Evolutionary conservation across 2,113 vertebrate genomes (phyloP), one percentile per base, ranked within the genome.

Genomic region (Sialia sialis): DNA sequence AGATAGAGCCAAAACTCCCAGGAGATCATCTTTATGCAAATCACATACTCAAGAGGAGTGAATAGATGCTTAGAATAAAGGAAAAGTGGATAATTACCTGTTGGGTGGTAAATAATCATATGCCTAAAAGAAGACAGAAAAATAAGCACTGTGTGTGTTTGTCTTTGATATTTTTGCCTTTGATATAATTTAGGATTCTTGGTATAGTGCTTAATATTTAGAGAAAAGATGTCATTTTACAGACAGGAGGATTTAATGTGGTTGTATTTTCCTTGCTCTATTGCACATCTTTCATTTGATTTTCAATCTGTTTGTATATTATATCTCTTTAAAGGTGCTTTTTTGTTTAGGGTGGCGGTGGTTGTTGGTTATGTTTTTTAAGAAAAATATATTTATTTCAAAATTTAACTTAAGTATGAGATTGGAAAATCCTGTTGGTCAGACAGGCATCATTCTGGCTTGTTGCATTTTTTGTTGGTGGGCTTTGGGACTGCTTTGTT

Each of bases 1-100:
- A 96, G 89, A 95, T 92, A 80, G 93, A 93, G 91, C 89, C 87
- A 94, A 59, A 96, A 78, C 52, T 97, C 92, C 89, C 85, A 91
- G 75, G 87, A 90, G 78, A 94, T 82, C 66, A 32, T 83, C 91
- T 96, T 97, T 96, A 96, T 97, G 95, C 75, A 96, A 90, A 97
- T 91, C 49, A 41, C 54, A 67, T 84, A 67, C 70, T 56, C 44
- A 7, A 85, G 74, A 86, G 43, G 81, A 83, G 82, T 86, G 93
- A 97, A 90, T 92, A 95, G 92, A 94, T 93, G 89, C 91, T 94
- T 80, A 85, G 92, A 93, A 94, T 95, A 97, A 94, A 96, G 87
- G 75, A 60, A 95, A 94, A 96, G 95, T 91, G 95, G 91, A 96
- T 96, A 97, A 97, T 97, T 97, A 96, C 94, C 95, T 94, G 38